A percentile compares a stretch with the other conserved stretches of the same genome.
Evolutionary conservation across 2,888 invertebrate species (phyloP).

Genomic region (Andrena bicolor): DNA sequence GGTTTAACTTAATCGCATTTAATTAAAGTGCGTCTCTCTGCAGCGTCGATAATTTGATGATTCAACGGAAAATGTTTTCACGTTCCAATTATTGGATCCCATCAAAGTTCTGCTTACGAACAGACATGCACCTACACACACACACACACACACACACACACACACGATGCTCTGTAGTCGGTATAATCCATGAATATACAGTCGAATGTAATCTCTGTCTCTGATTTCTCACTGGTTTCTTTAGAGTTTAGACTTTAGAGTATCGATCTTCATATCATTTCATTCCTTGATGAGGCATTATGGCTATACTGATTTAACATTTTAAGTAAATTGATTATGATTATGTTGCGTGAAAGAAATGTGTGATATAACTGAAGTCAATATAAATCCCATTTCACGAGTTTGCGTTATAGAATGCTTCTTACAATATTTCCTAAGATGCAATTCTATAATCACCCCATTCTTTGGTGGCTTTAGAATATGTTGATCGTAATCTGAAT

Average conservation of each 20-base stretch:
- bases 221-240: conserved; percentile 32
- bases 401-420: not conserved
- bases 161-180: conserved; percentile 15
- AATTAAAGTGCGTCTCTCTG: conserved; percentile 42
- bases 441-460: too few species aligned
- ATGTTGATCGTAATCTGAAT: too few species aligned
- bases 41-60: conserved; percentile 52
- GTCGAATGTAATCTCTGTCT: conserved; percentile 39
- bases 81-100: conserved; percentile 59
- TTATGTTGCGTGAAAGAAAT: not conserved
- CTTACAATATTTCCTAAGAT: too few species aligned
- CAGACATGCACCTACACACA: not conserved
- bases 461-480: too few species aligned
- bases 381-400: not conserved
- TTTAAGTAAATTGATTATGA: not conserved
- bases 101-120: conserved; percentile 45
- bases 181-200: conserved; percentile 35
- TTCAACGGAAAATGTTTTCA: conserved; percentile 62
- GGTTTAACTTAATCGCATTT: conserved; percentile 54
- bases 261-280: conserved; percentile 18
- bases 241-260: conserved; percentile 26
- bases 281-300: conserved; percentile 1
- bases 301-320: not conserved
- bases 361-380: not conserved
- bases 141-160: not conserved